Evolutionary conservation across 2,888 invertebrate genomes (phyloP), one percentile per base, ranked within the genome.

Genomic region (Colletes collaris): DNA sequence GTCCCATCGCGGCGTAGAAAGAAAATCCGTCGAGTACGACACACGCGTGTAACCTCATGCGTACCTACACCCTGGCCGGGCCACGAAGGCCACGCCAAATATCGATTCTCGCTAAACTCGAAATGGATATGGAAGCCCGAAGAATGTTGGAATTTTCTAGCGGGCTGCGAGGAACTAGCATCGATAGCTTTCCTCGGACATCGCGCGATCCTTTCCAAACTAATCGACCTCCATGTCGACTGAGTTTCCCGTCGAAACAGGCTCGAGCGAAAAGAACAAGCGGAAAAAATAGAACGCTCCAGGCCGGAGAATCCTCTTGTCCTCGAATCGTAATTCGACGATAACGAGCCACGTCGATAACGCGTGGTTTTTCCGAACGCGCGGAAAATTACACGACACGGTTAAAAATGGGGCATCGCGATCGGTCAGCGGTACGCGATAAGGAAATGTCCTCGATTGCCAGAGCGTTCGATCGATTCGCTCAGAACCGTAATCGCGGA

Each of bases 61-160:
- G 82, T 79, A 83, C 78, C 80, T 80, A 63, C 68, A 77, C 81
- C 79, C 77, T 81, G 76, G 66, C 78, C 82, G 77, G 84, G 84
- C 77, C 81, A 80, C 79, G 85, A 77, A 74, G 85, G 86, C 84
- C 83, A 82, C 83, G 88, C 85, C 86, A 88, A 87, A 89, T 91
- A 92, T 92, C 85, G 91, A 92, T 92, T 90, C 88, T 76, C 87
- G 85, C 87, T 88, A 86, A 90, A 91, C 90, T 91, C 92, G 92
- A 92, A 91, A 92, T 90, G 89, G 92, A 92, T 92, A 92, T 86
- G 91, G 91, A 92, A 92, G 91, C 92, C 92, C 72, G 86, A 90
- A 86, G 89, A 92, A 90, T 88, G 91, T 91, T 87, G 92, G 92
- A 92, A 92, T 92, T 92, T 92, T 90, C 89, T 88, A 87, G 88